Conservation (phyloP, 2,888 invertebrate species). For the Tachystola acroxantha region DNA sequence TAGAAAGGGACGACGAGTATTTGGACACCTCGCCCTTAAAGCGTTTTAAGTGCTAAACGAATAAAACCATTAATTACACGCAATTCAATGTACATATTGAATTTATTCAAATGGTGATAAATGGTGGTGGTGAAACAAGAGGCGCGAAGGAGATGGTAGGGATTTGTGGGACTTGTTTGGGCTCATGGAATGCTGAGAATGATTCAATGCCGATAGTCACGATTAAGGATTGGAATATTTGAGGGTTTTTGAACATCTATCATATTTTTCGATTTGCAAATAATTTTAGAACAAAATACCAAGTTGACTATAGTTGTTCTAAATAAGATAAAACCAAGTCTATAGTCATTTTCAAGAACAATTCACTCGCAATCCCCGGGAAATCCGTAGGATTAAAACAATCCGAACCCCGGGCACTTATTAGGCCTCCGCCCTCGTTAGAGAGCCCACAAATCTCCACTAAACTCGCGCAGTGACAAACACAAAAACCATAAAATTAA, state of each 20-base stretch:
- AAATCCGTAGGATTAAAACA: no score
- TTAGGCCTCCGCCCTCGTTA: slow-evolving; percentile 57
- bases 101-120: slow-evolving; percentile 79
- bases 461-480: slow-evolving; percentile 69
- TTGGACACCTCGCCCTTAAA: slow-evolving; percentile 76
- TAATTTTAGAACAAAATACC: no score
- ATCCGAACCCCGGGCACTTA: slow-evolving; percentile 31
- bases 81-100: slow-evolving; percentile 79
- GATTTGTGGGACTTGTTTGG: slow-evolving; percentile 26
- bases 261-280: no score
- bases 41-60: slow-evolving; percentile 77
- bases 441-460: slow-evolving; percentile 66
- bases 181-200: slow-evolving; percentile 41
- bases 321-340: no score
- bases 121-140: slow-evolving; percentile 63
- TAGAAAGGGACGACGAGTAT: slow-evolving; percentile 49
- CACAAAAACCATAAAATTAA: slow-evolving; percentile 78
- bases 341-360: no score
- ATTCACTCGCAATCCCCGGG: no score
- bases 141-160: slow-evolving; percentile 49
- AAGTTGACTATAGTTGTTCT: no score
- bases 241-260: no score
- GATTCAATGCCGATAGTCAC: slow-evolving; percentile 44
- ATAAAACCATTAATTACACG: slow-evolving; percentile 78
- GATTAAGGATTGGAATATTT: slow-evolving; percentile 10